Conservation (phyloP, 1,140 invertebrate species). For the Drosophila setifemur region DNA sequence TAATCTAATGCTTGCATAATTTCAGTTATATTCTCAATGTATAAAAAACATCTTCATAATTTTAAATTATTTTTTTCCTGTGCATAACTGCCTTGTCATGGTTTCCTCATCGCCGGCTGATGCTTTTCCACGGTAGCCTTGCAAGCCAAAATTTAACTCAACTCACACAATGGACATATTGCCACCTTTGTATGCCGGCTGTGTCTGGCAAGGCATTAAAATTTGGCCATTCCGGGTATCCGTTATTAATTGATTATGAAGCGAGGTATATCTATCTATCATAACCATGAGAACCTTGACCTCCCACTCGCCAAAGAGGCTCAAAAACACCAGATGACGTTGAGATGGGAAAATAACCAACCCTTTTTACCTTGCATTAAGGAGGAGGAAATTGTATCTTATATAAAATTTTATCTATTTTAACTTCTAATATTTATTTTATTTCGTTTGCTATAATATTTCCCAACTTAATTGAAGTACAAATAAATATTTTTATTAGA, state of each 20-base stretch:
- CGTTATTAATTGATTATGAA: constrained; percentile 71
- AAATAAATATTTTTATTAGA: no score
- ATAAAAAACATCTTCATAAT: no score
- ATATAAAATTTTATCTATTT: no score
- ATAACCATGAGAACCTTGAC: constrained; percentile 53
- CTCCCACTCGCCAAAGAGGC: constrained; percentile 22
- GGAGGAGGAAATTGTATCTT: constrained; percentile 7
- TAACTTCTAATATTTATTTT: no score
- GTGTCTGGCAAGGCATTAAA: constrained; percentile 20
- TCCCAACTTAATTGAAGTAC: not conserved
- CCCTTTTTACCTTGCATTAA: not conserved
- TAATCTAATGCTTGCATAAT: no score
- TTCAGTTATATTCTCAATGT: no score
- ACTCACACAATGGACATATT: constrained; percentile 39
- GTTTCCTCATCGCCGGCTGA: constrained; percentile 23
- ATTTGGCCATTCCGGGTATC: constrained; percentile 19
- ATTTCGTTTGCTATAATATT: not conserved
- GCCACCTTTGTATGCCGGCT: constrained; percentile 34
- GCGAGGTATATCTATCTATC: constrained; percentile 40
- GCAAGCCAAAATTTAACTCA: constrained; percentile 24
- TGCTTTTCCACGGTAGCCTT: constrained; percentile 22
- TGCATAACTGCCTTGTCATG: constrained; percentile 44
- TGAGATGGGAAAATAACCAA: not conserved
- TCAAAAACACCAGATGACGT: constrained; percentile 45
- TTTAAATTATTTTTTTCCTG: not conserved